A percentile compares a stretch with the other conserved stretches of the same genome.
Conservation (phyloP, 2,888 invertebrate genomes). For the Morpho deidamia region DNA sequence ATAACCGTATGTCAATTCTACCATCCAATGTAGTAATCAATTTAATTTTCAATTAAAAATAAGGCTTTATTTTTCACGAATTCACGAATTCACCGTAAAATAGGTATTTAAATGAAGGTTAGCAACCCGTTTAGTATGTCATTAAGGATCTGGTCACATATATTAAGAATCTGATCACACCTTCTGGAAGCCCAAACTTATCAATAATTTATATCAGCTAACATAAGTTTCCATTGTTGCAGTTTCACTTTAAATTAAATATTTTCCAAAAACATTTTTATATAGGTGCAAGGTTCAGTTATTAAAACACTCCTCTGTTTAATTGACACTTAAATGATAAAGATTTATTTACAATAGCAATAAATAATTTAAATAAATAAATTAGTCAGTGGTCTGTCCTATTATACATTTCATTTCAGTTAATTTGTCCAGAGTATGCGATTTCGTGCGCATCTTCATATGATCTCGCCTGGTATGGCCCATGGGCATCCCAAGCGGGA, state of each 20-base stretch:
- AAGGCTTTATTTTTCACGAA: too few species aligned
- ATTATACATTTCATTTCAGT: conserved; percentile 45
- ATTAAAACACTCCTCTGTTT: conserved; percentile 35
- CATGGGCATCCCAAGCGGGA: conserved; percentile 76
- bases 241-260: conserved; percentile 1
- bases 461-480: conserved; percentile 80
- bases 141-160: too few species aligned
- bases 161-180: background rate
- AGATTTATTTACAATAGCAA: conserved; percentile 67
- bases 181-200: background rate
- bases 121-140: background rate
- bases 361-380: conserved; percentile 70
- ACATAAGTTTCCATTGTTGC: background rate
- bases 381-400: conserved; percentile 66
- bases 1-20: too few species aligned
- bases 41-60: too few species aligned
- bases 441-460: conserved; percentile 78
- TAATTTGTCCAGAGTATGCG: conserved; percentile 78
- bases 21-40: too few species aligned
- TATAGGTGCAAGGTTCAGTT: background rate
- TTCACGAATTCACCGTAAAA: too few species aligned
- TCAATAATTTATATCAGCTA: background rate
- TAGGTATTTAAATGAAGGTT: background rate
- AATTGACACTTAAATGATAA: conserved; percentile 62
- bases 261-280: background rate